Evolutionary conservation across 2,888 invertebrate species (phyloP), one percentile per base, ranked within the genome.

Genomic region (Chrysina gloriosa): DNA sequence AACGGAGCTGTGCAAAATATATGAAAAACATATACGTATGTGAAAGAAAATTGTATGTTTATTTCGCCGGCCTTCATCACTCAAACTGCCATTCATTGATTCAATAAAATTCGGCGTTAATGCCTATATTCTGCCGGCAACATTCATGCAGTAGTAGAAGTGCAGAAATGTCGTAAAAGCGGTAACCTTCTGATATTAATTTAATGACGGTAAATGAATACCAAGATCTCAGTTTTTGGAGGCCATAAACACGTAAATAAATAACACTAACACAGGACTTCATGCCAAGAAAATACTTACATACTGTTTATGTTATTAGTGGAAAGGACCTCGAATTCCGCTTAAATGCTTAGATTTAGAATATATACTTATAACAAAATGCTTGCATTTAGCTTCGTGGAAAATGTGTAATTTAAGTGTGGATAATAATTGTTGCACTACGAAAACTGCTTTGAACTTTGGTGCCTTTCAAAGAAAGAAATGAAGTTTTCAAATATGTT

Each of bases 131-230:
- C 31, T 52, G 29, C 14, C 14, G 16, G 16, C 16, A 9, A 31
- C 19, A 52, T 52, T 52, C 29, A 31, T 14, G 52, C 52, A 31
- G 31, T 52, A 21, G 31, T 31, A 19, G 9, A 19, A 21, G 31
- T 31, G n/a, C 9, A 31, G 19, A 31, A 52, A 31, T 31, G 52
- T 19, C 52, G 52, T 52, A 52, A 52, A 52, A 16, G 29, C 19
- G 29, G 31, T 19, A 31, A 31, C 52, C 31, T 52, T 52, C 52
- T 31, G 52, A 52, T 52, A 31, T 52, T 29, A 31, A 52, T 31
- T 31, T 52, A 52, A 52, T 52, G 31, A 31, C 52, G 9, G 16
- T 14, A 16, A 52, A 31, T 31, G 29, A 19, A 16, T 16, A 31
- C 31, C 11, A 7, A 2, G 52, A 52, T 31, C 34, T 31, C 9